Evolutionary conservation across 2,113 vertebrate species (phyloP).

Genomic region (Pterocles burchelli): DNA sequence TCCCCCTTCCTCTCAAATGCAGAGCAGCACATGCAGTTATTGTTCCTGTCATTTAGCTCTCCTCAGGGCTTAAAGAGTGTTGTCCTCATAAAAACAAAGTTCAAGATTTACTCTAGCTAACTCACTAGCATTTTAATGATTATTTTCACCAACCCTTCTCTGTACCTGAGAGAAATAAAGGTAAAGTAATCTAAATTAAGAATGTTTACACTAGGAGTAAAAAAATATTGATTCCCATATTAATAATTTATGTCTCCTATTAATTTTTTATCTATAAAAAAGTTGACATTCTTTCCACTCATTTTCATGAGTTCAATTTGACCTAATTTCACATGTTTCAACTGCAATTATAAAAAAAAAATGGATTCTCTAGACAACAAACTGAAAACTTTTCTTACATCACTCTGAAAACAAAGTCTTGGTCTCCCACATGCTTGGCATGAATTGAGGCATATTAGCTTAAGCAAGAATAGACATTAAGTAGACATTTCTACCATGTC

Average conservation of each 20-base stretch:
- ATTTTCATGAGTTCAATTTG: not conserved
- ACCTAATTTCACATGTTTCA: not conserved
- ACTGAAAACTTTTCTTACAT: not conserved
- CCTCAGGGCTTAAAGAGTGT: not conserved
- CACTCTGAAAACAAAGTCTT: not conserved
- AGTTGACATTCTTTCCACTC: not conserved
- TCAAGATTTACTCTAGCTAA: not conserved
- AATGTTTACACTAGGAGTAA: not conserved
- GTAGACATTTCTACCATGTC: accelerated
- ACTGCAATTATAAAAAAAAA: not conserved
- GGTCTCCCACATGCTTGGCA: not conserved
- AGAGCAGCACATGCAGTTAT: not conserved
- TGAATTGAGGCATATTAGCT: not conserved
- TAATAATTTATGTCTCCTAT: not conserved
- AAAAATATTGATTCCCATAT: not conserved
- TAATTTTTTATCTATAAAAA: not conserved
- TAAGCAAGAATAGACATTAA: not conserved
- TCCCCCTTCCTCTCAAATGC: accelerated
- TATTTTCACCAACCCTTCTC: not conserved
- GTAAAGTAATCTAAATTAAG: not conserved
- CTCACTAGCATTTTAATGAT: not conserved
- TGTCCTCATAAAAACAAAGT: not conserved
- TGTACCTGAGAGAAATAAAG: not conserved
- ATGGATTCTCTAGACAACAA: not conserved
- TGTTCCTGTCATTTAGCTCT: not conserved